These are phyloP conservation scores for Cassiopea andromeda DNA, from an alignment of 30 jellyfish, hydroid and myxozoan species.

Conservation along the genomic window DNA sequence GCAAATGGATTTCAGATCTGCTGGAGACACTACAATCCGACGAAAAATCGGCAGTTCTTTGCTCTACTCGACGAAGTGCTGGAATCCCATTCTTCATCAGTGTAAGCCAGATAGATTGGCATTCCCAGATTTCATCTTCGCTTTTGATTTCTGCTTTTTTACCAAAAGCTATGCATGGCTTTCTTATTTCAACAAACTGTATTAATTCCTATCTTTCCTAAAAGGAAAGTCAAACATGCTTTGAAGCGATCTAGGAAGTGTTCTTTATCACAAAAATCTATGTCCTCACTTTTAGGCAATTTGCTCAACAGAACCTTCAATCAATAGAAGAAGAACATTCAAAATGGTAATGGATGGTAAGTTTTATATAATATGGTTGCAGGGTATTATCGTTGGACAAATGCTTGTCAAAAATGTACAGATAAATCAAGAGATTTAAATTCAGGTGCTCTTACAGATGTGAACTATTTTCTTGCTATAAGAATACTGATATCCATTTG, in stretches of 20 bases:
- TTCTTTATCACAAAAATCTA: neutral
- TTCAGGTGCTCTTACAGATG: no score
- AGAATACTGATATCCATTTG: no score
- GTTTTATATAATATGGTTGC: neutral
- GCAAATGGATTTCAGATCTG: conserved; percentile 53
- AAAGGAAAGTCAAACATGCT: no score
- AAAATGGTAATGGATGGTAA: conserved; percentile 72
- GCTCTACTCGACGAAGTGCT: conserved; percentile 93
- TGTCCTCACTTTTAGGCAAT: conserved; percentile 63
- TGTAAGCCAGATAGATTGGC: conserved; percentile 18
- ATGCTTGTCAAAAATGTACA: no score
- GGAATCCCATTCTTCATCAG: conserved; percentile 90
- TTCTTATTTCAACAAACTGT: no score
- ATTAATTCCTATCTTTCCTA: neutral
- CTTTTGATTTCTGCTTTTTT: no score
- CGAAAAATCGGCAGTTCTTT: conserved; percentile 46
- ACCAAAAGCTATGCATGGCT: no score
- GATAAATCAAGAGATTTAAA: no score
- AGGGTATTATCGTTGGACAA: no score
- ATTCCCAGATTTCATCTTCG: no score
- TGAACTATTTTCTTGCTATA: no score
- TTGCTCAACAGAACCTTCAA: conserved; percentile 86
- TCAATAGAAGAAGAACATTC: conserved; percentile 53
- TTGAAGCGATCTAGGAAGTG: neutral
- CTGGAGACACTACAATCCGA: conserved; percentile 37